Evolutionary conservation across 2,113 vertebrate genomes (phyloP).

Genomic region (Clarias magur): DNA sequence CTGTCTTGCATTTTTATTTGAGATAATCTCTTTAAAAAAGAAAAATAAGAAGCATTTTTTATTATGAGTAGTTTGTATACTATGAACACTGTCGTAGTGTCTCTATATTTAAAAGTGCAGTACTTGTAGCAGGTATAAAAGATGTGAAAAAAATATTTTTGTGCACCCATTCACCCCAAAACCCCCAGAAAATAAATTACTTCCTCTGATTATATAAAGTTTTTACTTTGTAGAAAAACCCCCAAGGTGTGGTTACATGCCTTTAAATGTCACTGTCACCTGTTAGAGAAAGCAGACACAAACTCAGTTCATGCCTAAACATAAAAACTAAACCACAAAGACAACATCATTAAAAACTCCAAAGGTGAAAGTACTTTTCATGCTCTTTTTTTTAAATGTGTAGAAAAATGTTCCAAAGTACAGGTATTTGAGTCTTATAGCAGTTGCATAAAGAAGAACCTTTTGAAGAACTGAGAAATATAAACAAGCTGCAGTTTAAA

Average conservation of each 20-base stretch:
- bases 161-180: slow-evolving; percentile 35
- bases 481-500: neutral
- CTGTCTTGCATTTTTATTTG: neutral
- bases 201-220: slow-evolving; percentile 35
- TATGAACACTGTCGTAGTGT: neutral
- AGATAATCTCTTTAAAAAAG: neutral
- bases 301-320: slow-evolving; percentile 16
- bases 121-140: neutral
- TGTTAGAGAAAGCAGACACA: slow-evolving; percentile 38
- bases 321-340: slow-evolving; percentile 44
- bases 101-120: neutral
- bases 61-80: neutral
- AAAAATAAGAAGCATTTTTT: neutral
- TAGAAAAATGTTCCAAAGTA: neutral
- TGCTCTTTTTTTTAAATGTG: slow-evolving; percentile 15
- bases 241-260: slow-evolving; percentile 49
- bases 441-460: neutral
- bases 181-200: slow-evolving; percentile 28
- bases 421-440: neutral
- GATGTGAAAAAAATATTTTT: neutral
- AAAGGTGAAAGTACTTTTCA: slow-evolving; percentile 37
- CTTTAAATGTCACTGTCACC: slow-evolving; percentile 53
- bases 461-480: neutral
- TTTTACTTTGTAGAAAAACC: slow-evolving; percentile 35
- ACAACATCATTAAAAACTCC: slow-evolving; percentile 38